These are phyloP conservation scores for Urosaurus nigricauda DNA, from an alignment of 2,797 vertebrate species.

Conservation along the genomic window DNA sequence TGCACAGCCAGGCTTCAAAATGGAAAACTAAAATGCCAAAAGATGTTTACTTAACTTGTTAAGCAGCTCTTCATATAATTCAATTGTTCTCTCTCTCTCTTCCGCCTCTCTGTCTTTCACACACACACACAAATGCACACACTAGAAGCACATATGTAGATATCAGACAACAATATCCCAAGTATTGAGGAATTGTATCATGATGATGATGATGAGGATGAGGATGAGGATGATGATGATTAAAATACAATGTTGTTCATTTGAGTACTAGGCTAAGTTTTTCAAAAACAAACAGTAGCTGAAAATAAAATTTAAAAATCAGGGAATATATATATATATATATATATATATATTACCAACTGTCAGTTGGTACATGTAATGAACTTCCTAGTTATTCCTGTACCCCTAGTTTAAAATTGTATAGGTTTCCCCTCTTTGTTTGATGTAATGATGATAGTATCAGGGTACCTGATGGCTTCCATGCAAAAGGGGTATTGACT, in stretches of 20 bases:
- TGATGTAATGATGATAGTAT: too few relatives aligned
- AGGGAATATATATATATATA: too few relatives aligned
- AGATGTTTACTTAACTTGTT: constrained; percentile 73
- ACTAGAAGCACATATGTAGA: constrained; percentile 35
- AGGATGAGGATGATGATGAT: too few relatives aligned
- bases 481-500: too few relatives aligned
- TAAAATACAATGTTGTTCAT: constrained; percentile 10
- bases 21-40: constrained; percentile 68
- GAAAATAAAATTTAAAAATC: not conserved
- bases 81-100: constrained; percentile 69
- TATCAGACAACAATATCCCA: constrained; percentile 57
- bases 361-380: not conserved
- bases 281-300: not conserved
- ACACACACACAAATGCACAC: constrained; percentile 56
- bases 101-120: not conserved
- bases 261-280: not conserved
- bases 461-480: too few relatives aligned
- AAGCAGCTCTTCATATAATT: constrained; percentile 69
- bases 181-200: constrained; percentile 56
- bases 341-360: too few relatives aligned
- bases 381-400: too few relatives aligned
- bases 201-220: too few relatives aligned
- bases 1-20: constrained; percentile 68
- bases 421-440: too few relatives aligned
- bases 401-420: too few relatives aligned